Conservation (phyloP, 2,113 vertebrate genomes). For the Neodon shergylaensis region DNA sequence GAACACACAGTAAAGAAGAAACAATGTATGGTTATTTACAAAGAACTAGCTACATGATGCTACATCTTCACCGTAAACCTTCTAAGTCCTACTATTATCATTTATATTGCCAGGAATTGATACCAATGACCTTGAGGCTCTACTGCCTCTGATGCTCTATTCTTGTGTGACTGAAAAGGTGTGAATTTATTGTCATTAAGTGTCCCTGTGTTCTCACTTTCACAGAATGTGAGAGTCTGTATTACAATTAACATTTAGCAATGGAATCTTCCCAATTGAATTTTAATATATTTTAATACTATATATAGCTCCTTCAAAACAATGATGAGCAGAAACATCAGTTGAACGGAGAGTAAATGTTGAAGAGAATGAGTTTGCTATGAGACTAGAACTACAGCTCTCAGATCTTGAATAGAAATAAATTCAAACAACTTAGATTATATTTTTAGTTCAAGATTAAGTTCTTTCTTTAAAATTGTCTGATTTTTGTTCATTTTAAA, state of each 20-base stretch:
- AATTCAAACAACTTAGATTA: neutral
- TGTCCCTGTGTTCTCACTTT: neutral
- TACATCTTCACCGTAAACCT: neutral
- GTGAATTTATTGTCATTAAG: conserved; percentile 23
- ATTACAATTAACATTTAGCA: conserved; percentile 17
- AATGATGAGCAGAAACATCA: neutral
- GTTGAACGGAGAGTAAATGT: neutral
- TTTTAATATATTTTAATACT: conserved; percentile 1
- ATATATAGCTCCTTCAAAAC: neutral
- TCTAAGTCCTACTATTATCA: conserved; percentile 1
- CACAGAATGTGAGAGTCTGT: neutral
- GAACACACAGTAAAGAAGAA: neutral
- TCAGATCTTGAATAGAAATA: neutral
- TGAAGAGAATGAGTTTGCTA: conserved; percentile 10
- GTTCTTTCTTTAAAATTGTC: neutral
- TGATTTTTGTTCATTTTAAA: conserved; percentile 22
- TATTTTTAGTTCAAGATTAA: neutral
- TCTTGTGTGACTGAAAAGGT: neutral
- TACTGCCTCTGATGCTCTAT: neutral
- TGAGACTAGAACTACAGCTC: neutral
- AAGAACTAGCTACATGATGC: neutral
- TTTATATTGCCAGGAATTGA: neutral
- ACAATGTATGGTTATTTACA: neutral
- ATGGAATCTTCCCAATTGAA: neutral
- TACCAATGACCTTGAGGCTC: neutral